phyloP scores from a whole-genome alignment of 2,797 vertebrate genomes.

The Adelosebastes latens region DNA sequence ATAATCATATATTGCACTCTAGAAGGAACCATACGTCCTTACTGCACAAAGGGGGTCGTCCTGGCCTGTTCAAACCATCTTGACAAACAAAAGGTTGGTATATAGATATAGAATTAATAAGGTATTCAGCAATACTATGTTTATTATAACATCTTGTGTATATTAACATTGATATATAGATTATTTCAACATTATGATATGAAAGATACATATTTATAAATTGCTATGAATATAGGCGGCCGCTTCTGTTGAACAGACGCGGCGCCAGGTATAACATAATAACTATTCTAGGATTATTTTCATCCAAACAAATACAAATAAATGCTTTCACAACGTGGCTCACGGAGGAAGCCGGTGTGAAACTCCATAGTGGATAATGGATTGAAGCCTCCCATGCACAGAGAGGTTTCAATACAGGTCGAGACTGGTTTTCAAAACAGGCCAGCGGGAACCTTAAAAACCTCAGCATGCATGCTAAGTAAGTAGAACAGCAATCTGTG shows the following conservation, averaged over 20 bases:
- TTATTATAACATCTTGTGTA: constrained; percentile 80
- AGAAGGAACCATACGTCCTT: constrained; percentile 49
- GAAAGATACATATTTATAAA: constrained; percentile 82
- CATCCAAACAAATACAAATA: constrained; percentile 77
- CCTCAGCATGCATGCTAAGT: constrained; percentile 73
- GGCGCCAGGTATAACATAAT: constrained; percentile 80
- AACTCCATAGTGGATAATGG: constrained; percentile 66
- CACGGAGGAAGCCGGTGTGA: constrained; percentile 48
- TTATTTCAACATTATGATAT: constrained; percentile 82
- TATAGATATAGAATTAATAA: constrained; percentile 85
- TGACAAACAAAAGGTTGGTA: constrained; percentile 77
- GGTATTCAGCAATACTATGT: constrained; percentile 83
- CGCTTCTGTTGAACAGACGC: constrained; percentile 54
- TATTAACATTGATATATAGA: constrained; percentile 80
- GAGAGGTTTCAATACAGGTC: constrained; percentile 82
- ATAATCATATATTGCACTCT: constrained; percentile 68
- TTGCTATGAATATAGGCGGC: constrained; percentile 80
- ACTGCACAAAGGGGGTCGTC: constrained; percentile 59
- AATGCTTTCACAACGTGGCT: constrained; percentile 56
- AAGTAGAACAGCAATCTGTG: constrained; percentile 55
- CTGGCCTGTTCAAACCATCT: constrained; percentile 84
- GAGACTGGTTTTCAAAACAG: constrained; percentile 79
- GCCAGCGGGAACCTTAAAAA: constrained; percentile 63
- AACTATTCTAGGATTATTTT: constrained; percentile 75
- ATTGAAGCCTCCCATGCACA: constrained; percentile 85